Percentiles rank a stretch among this genome's conserved stretches.
Conservation (phyloP, 2,888 invertebrate genomes). For the Andrena fulva region DNA sequence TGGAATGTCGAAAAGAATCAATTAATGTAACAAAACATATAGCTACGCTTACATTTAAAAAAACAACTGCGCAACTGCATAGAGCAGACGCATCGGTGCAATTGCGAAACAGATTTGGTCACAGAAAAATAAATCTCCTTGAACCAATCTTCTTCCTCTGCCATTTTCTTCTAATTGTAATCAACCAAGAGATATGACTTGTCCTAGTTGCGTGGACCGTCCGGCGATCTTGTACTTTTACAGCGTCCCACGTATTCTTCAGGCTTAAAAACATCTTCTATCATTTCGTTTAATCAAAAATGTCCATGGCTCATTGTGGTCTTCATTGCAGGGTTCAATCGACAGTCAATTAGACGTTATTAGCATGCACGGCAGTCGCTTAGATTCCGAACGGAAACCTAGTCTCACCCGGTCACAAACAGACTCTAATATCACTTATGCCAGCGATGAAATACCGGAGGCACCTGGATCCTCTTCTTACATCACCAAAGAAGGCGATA, state of each 20-base stretch:
- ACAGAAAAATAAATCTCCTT: too few species aligned
- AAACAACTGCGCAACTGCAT: too few species aligned
- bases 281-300: neutral
- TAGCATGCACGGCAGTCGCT: constrained; percentile 85
- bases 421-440: constrained; percentile 96
- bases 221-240: neutral
- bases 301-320: neutral
- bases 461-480: constrained; percentile 95
- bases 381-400: constrained; percentile 89
- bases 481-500: constrained; percentile 97
- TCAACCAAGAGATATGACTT: too few species aligned
- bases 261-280: neutral
- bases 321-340: constrained; percentile 89
- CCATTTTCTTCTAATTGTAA: too few species aligned
- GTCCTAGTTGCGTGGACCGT: too few species aligned
- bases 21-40: too few species aligned
- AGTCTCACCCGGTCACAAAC: constrained; percentile 94
- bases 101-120: too few species aligned
- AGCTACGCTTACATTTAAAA: too few species aligned
- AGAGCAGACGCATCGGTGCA: too few species aligned
- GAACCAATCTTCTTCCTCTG: too few species aligned
- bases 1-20: too few species aligned
- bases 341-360: constrained; percentile 93
- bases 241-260: neutral
- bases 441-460: constrained; percentile 94